Evolutionary conservation across 2,797 vertebrate species (phyloP).

Genomic region (Semotilus atromaculatus): DNA sequence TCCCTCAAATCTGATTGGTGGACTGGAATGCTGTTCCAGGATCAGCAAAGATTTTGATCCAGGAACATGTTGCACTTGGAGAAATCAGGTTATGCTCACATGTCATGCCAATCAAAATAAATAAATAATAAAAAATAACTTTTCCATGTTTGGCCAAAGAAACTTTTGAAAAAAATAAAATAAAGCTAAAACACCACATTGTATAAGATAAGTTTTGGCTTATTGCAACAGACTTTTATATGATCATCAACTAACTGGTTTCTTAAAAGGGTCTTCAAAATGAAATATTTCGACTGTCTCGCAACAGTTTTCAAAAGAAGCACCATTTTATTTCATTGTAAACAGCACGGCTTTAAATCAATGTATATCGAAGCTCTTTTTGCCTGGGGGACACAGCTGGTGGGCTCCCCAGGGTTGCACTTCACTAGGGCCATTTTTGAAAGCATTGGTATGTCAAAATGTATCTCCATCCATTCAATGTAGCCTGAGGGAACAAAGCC

Average conservation of each 20-base stretch:
- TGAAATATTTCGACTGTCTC: neutral
- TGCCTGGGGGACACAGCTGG: conserved; percentile 29
- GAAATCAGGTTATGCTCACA: neutral
- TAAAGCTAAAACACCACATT: neutral
- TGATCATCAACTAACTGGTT: neutral
- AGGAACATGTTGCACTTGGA: neutral
- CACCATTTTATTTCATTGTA: neutral
- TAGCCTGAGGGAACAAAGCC: conserved; percentile 43
- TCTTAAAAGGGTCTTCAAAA: neutral
- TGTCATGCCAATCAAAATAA: neutral
- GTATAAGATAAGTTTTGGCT: neutral
- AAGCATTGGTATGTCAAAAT: conserved; percentile 41
- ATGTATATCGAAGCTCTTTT: neutral
- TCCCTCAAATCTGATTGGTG: neutral
- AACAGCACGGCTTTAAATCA: neutral
- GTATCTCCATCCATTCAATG: conserved; percentile 43
- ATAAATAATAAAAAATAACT: neutral
- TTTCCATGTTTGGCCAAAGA: neutral
- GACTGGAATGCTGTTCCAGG: neutral
- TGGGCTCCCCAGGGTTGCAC: conserved; percentile 5
- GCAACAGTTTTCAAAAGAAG: neutral
- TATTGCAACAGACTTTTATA: neutral
- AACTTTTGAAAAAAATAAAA: neutral
- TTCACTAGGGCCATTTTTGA: conserved; percentile 46
- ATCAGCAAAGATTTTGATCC: neutral